phyloP scores from a whole-genome alignment of 1,140 invertebrate species.

The Geopemphigus sp. region DNA sequence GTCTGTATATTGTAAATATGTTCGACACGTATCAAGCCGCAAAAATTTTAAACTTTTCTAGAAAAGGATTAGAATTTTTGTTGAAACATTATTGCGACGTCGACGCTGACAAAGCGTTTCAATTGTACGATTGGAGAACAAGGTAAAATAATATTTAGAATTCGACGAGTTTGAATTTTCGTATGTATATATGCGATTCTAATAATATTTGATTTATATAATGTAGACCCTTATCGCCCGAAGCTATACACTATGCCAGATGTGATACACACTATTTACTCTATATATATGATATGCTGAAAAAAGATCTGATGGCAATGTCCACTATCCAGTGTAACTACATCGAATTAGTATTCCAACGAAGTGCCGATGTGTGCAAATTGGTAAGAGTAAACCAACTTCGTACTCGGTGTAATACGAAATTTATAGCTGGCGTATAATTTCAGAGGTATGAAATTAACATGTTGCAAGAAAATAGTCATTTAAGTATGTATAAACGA shows the following conservation, averaged over 20 bases:
- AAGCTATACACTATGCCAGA: constrained; percentile 84
- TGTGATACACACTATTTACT: constrained; percentile 94
- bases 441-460: constrained; percentile 79
- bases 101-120: constrained; percentile 83
- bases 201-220: not conserved
- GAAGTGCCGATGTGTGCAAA: constrained; percentile 72
- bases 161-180: not conserved
- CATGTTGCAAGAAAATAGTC: constrained; percentile 68
- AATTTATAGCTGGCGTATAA: not conserved
- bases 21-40: constrained; percentile 94
- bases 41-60: constrained; percentile 68
- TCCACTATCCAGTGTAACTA: constrained; percentile 70
- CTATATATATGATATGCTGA: constrained; percentile 84
- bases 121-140: constrained; percentile 95
- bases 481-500: constrained; percentile 72
- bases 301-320: constrained; percentile 71
- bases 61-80: constrained; percentile 76
- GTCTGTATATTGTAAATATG: constrained; percentile 93
- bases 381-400: constrained; percentile 56
- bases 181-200: not conserved
- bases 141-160: constrained; percentile 57
- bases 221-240: constrained; percentile 75
- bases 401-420: not conserved
- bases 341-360: constrained; percentile 67
- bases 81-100: constrained; percentile 77